Evolutionary conservation across 2,113 vertebrate genomes (phyloP).

Genomic region (Colaptes auratus): DNA sequence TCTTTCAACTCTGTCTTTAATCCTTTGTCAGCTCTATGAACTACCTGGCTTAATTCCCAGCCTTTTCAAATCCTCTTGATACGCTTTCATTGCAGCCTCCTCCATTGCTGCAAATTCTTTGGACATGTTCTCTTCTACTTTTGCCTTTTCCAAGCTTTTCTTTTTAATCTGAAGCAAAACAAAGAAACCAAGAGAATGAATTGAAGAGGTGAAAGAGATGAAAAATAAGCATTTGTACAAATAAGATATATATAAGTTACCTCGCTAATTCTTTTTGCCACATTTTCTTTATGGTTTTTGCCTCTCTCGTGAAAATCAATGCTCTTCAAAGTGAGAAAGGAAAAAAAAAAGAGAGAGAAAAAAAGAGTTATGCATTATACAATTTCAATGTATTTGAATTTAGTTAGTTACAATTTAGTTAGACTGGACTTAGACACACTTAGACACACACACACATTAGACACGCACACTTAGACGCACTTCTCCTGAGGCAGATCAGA

Average conservation of each 20-base stretch:
- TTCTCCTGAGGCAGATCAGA: too few relatives aligned
- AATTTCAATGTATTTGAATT: not conserved
- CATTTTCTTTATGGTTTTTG: constrained; percentile 99
- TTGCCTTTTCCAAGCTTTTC: constrained; percentile 92
- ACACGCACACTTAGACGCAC: too few relatives aligned
- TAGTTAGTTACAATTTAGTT: not conserved
- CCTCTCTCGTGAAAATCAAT: constrained; percentile 97
- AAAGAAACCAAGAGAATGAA: not conserved
- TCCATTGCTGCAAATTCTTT: constrained; percentile 98
- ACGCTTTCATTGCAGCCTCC: constrained; percentile 92
- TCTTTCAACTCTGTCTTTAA: constrained; percentile 41
- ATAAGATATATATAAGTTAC: constrained; percentile 71
- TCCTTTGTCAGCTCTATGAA: constrained; percentile 9
- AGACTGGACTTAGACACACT: not conserved
- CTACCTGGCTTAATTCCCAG: constrained; percentile 86
- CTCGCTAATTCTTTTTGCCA: constrained; percentile 93
- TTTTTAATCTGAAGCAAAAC: constrained; percentile 89
- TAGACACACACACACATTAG: too few relatives aligned
- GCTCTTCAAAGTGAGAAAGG: constrained; percentile 77
- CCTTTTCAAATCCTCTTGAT: constrained; percentile 93
- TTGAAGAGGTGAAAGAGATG: not conserved
- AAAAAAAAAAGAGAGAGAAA: not conserved
- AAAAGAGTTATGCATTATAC: not conserved
- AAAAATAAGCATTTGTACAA: constrained; percentile 10
- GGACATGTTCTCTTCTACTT: constrained; percentile 89